phyloP scores from a whole-genome alignment of 2,888 invertebrate genomes.

The Xanthia icteritia region DNA sequence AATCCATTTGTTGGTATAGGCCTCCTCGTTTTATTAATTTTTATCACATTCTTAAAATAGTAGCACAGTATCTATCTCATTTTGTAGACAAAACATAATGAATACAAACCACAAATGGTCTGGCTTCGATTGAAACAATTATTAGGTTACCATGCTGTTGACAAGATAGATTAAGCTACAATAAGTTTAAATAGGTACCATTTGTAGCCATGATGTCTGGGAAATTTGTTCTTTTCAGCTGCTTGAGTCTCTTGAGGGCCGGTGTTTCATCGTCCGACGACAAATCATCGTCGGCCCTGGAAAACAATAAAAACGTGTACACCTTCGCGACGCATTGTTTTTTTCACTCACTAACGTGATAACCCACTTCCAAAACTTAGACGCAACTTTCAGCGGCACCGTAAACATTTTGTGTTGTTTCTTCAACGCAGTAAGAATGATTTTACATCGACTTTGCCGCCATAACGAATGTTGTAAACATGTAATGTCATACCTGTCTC shows the following conservation, averaged over 20 bases:
- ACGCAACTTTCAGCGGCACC: constrained; percentile 81
- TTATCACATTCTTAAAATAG: neutral
- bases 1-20: neutral
- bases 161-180: neutral
- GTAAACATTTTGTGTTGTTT: constrained; percentile 76
- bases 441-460: constrained; percentile 85
- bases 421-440: constrained; percentile 57
- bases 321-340: constrained; percentile 19
- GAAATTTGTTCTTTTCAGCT: constrained; percentile 79
- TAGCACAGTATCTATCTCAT: neutral
- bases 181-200: constrained; percentile 71
- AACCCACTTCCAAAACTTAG: constrained; percentile 86
- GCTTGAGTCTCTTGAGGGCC: constrained; percentile 82
- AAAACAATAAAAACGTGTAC: constrained; percentile 69
- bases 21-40: neutral
- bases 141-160: constrained; percentile 37
- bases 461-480: constrained; percentile 89
- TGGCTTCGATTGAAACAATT: neutral
- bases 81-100: neutral
- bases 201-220: constrained; percentile 81
- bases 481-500: constrained; percentile 88
- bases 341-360: constrained; percentile 12
- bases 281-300: constrained; percentile 84
- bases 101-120: neutral
- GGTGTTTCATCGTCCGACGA: constrained; percentile 85